These are phyloP conservation scores for Sebastiscus albofasciatus DNA, from an alignment of 2,797 vertebrate genomes.

Conservation along the genomic window DNA sequence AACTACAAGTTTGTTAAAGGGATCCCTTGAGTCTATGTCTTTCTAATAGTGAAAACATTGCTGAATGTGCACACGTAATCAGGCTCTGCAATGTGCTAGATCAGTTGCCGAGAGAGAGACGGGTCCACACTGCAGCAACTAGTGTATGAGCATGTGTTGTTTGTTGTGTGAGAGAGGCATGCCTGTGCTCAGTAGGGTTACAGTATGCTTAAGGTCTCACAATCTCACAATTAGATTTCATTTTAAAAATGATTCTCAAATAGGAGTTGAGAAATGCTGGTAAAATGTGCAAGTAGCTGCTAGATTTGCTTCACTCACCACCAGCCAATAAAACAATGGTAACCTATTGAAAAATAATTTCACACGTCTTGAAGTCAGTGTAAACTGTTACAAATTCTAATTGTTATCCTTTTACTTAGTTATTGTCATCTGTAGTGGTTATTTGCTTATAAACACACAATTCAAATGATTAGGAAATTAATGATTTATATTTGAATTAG, in stretches of 20 bases:
- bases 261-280: too few species aligned
- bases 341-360: too few species aligned
- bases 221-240: neutral
- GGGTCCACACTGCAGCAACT: conserved; percentile 14
- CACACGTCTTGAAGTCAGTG: too few species aligned
- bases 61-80: neutral
- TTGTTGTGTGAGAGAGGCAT: neutral
- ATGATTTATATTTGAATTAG: too few species aligned
- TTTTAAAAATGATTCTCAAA: neutral
- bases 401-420: too few species aligned
- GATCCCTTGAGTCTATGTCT: rapidly evolving
- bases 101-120: conserved; percentile 20
- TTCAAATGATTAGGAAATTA: too few species aligned
- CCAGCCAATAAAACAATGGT: too few species aligned
- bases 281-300: too few species aligned
- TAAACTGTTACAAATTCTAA: too few species aligned
- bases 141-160: neutral
- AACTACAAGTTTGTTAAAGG: neutral
- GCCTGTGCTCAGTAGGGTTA: neutral
- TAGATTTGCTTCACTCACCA: too few species aligned
- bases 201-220: neutral
- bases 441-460: too few species aligned
- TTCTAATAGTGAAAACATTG: neutral
- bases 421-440: too few species aligned
- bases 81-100: conserved; percentile 1